These are phyloP conservation scores for Linnaemya tessellans DNA, from an alignment of 2,888 invertebrate genomes.

Conservation along the genomic window DNA sequence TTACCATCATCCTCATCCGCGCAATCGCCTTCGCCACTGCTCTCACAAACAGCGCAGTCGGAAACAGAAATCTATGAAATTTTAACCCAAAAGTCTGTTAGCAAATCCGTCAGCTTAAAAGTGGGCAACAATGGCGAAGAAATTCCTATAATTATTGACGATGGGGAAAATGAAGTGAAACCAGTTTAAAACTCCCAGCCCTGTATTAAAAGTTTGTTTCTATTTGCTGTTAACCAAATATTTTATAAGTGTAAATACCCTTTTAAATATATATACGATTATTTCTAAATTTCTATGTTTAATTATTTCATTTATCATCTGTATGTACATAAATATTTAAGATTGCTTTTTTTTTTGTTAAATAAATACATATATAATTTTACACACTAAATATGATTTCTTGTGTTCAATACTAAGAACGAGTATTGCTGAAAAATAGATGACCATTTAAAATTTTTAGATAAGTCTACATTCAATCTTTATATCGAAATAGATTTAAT, in stretches of 20 bases:
- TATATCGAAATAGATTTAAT: no score
- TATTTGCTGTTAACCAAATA: slow-evolving; percentile 60
- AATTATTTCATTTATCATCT: neutral
- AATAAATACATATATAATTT: neutral
- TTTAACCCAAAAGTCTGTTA: slow-evolving; percentile 84
- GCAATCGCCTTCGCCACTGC: slow-evolving; percentile 69
- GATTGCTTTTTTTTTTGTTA: neutral
- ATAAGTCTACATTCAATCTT: no score
- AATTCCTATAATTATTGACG: slow-evolving; percentile 79
- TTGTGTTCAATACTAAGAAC: no score
- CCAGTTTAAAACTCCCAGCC: slow-evolving; percentile 10
- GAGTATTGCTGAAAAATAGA: no score
- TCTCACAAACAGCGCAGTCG: slow-evolving; percentile 70
- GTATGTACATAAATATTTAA: neutral
- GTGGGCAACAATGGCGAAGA: slow-evolving; percentile 83
- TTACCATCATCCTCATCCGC: slow-evolving; percentile 50
- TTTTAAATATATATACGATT: neutral
- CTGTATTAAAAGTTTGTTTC: slow-evolving; percentile 11
- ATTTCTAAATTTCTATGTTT: slow-evolving; percentile 16
- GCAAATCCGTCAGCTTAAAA: slow-evolving; percentile 85
- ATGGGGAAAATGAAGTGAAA: slow-evolving; percentile 77
- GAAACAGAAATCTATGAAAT: slow-evolving; percentile 77
- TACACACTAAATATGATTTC: no score
- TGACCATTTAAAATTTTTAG: no score
- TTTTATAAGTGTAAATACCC: slow-evolving; percentile 50